Percentiles rank a stretch among this genome's conserved stretches.
These are phyloP conservation scores for Origma solitaria DNA, from an alignment of 2,113 vertebrate genomes.

Conservation along the genomic window DNA sequence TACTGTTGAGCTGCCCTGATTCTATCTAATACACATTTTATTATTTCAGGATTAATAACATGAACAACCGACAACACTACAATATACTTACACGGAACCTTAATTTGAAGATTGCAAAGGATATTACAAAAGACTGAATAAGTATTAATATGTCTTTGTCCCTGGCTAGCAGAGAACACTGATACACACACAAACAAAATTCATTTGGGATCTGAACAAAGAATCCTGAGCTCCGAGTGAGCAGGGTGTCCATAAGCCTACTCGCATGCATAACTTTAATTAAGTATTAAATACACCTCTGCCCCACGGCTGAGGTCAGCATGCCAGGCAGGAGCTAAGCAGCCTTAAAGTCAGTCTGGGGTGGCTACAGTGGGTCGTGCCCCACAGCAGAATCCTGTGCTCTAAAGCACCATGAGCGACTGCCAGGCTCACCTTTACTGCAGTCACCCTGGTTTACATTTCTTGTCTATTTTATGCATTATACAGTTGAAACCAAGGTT, in stretches of 20 bases:
- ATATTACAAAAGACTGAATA: slow-evolving; percentile 56
- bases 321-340: not conserved
- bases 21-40: slow-evolving; percentile 66
- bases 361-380: not conserved
- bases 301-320: not conserved
- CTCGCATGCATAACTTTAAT: not conserved
- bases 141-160: slow-evolving; percentile 54
- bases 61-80: slow-evolving; percentile 37
- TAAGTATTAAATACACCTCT: not conserved
- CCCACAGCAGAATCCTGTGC: not conserved
- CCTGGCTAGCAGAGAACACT: not conserved
- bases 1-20: slow-evolving; percentile 49
- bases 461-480: not conserved
- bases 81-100: slow-evolving; percentile 49
- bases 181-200: slow-evolving; percentile 41
- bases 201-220: slow-evolving; percentile 36
- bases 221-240: not conserved
- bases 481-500: not conserved
- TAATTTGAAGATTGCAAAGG: slow-evolving; percentile 58
- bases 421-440: not conserved
- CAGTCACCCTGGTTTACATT: not conserved
- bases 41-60: slow-evolving; percentile 67
- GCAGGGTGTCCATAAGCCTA: not conserved
- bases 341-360: not conserved
- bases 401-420: not conserved